phyloP scores from a whole-genome alignment of 2,113 vertebrate species.

The Gracilinanus agilis region DNA sequence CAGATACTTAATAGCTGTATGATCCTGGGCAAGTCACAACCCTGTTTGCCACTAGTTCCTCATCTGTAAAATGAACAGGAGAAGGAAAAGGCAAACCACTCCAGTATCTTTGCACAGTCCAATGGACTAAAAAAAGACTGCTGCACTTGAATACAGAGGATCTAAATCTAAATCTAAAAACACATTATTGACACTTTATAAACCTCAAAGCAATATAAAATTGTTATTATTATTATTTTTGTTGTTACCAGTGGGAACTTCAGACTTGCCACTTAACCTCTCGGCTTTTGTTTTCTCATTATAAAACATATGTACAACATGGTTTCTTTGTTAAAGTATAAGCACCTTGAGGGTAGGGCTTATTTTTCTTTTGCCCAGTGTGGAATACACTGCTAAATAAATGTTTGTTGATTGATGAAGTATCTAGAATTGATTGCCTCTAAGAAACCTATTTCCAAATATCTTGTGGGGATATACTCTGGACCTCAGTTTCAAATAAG shows the following conservation, averaged over 20 bases:
- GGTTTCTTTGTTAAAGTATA: background rate
- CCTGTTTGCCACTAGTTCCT: too few species aligned
- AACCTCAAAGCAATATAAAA: background rate
- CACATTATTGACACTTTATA: background rate
- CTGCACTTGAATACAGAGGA: background rate
- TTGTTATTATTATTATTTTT: background rate
- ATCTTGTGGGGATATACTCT: background rate
- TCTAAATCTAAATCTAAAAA: background rate
- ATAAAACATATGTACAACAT: background rate
- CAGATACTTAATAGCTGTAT: too few species aligned
- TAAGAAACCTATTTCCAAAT: background rate
- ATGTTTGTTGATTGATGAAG: background rate
- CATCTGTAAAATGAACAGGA: too few species aligned
- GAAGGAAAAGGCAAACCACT: too few species aligned
- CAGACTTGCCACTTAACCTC: background rate
- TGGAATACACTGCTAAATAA: too few species aligned
- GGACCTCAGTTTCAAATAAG: background rate
- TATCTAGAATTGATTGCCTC: background rate
- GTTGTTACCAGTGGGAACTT: background rate
- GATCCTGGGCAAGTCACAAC: too few species aligned
- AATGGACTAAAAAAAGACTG: background rate
- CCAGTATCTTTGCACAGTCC: background rate
- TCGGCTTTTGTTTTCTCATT: background rate
- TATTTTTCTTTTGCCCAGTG: background rate
- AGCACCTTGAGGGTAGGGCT: background rate